Evolutionary conservation across 2,888 invertebrate species (phyloP), one percentile per base, ranked within the genome.

Genomic region (Molorchus minor): DNA sequence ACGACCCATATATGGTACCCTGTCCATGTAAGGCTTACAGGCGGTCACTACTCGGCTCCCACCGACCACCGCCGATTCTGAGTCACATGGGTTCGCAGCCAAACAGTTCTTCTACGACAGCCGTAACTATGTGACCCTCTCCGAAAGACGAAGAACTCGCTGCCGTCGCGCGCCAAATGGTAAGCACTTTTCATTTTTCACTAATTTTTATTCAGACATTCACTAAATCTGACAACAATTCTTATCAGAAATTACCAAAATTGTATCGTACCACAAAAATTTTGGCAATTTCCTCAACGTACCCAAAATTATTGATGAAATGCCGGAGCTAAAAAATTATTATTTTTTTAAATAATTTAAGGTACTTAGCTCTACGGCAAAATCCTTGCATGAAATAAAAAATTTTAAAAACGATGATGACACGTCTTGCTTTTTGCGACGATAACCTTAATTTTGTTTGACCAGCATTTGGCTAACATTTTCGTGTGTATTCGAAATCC

Each of bases 21-120:
- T 69, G 71, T 67, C 79, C 78, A 77, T 79, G 75, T 79, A 78
- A 72, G 78, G 78, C 75, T 71, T 71, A 64, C 58, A 58, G 51
- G 46, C 57, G 56, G 53, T 61, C 58, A 52, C n/a, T n/a, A n/a
- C 58, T 68, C 71, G 71, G 72, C 70, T 68, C 64, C 68, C 64
- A 64, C 70, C 73, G 72, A 67, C 68, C 57, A 65, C 66, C 64
- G 64, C 71, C 75, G 73, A 69, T 64, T 71, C 70, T 71, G 76
- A 73, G 69, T 75, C 74, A 71, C 74, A 71, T 73, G 75, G 70
- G 66, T 68, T 61, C 58, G 63, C 61, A 61, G 64, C 68, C 63
- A 68, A 61, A 64, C 77, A 77, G 78, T 77, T 73, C 71, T 72
- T 75, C 70, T 62, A 69, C 73, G 69, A 71, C 74, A 70, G 69